Percentiles rank a stretch among this genome's conserved stretches.
phyloP scores from a whole-genome alignment of 2,797 vertebrate species.

The Pterois miles region DNA sequence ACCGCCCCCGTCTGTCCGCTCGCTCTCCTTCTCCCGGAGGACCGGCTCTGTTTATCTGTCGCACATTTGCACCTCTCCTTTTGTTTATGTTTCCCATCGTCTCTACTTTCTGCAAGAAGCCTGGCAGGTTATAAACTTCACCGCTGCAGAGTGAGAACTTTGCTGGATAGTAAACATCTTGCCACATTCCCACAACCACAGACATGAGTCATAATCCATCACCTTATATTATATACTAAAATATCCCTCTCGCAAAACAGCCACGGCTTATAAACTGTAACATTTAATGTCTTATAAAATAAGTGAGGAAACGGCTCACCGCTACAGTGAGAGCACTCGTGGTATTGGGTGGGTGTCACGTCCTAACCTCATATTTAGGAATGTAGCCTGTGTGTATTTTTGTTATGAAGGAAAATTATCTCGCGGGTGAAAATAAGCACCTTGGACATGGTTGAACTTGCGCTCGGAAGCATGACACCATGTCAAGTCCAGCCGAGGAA shows the following conservation, averaged over 20 bases:
- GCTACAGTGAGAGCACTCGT: conserved; percentile 15
- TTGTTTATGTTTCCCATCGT: conserved; percentile 63
- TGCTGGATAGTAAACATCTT: conserved; percentile 40
- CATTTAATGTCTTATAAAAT: background rate
- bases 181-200: conserved; percentile 21
- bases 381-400: conserved; percentile 62
- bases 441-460: conserved; percentile 75
- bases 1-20: background rate
- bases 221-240: conserved; percentile 6
- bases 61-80: conserved; percentile 62
- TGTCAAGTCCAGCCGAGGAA: conserved; percentile 61
- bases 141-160: conserved; percentile 31
- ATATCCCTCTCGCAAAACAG: background rate
- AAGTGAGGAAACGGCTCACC: background rate
- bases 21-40: conserved; percentile 5
- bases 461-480: conserved; percentile 54
- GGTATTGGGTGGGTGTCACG: conserved; percentile 49
- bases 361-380: conserved; percentile 66
- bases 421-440: conserved; percentile 61
- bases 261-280: background rate
- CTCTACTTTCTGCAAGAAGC: conserved; percentile 44
- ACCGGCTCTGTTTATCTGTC: conserved; percentile 55
- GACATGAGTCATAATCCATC: conserved; percentile 27
- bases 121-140: conserved; percentile 36
- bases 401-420: conserved; percentile 55